Evolutionary conservation across 1,140 invertebrate species (phyloP), one percentile per base, ranked within the genome.

Genomic region (Brachionus paranguensis): DNA sequence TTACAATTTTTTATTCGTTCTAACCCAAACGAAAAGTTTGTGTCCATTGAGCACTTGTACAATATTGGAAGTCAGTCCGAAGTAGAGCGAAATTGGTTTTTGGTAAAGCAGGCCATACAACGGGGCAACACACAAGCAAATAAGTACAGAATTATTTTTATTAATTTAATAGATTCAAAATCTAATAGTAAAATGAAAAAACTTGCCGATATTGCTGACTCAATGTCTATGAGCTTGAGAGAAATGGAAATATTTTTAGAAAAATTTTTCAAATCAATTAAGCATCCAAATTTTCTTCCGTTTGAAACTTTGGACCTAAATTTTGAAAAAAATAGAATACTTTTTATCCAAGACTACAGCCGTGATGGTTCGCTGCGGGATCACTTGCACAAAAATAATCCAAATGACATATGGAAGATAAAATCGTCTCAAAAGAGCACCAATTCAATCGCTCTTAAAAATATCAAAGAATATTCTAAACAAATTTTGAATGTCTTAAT

Each of bases 1-100:
- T 68, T 81, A 45, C 37, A 45, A 41, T 81, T 81, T 81, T 81
- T 45, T 68, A 81, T 81, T 17, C 20, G 78, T 33, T 81, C 78
- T 3, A 60, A 81, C 27, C 78, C 78, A 11, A 29, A 37, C 6
- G 41, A 64, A 64, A 47, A 64, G 45, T 81, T 47, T 27, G 8
- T 27, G 27, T 45, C 53, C n/a, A 81, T 81, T 33, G 78, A 81
- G 45, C 78, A 81, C 41, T 68, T 81, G 27, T 41, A 60, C 37
- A 60, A 68, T 17, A 60, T 81, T 4, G 78, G 78, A n/a, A 60
- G 37, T 41, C 78, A 81, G 41, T 17, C 41, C 12, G 64, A 81
- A 27, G 64, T 33, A 3, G 64, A 81, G 43, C 12, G 53, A 20
- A 81, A 68, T 47, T 81, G 78, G 78, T 81, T 81, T 68, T 14